A percentile compares a stretch with the other conserved stretches of the same genome.
phyloP scores from a whole-genome alignment of 2,888 invertebrate genomes.

The Amblyjoppa proteus region DNA sequence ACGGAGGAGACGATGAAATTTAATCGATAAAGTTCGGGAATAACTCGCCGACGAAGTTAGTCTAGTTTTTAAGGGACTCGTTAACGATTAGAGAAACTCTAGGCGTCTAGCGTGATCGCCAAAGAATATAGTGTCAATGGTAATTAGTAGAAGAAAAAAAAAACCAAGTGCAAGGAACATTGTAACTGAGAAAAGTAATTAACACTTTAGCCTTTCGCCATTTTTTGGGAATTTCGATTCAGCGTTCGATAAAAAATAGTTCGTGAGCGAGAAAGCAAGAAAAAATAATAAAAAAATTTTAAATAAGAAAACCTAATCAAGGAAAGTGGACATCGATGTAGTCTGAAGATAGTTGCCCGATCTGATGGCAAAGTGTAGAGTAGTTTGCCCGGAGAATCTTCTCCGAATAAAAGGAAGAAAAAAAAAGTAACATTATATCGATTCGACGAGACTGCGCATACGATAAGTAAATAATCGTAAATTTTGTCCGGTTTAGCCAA shows the following conservation, averaged over 20 bases:
- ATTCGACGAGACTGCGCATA: conserved; percentile 50
- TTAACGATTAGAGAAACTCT: conserved; percentile 62
- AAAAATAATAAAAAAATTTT: conserved; percentile 19
- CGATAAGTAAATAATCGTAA: conserved; percentile 61
- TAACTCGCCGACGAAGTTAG: conserved; percentile 32
- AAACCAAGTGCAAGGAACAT: conserved; percentile 34
- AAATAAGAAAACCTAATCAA: conserved; percentile 32
- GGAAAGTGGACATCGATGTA: conserved; percentile 59
- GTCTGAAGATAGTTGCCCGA: conserved; percentile 59
- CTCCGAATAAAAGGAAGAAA: conserved; percentile 31
- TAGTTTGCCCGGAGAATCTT: conserved; percentile 42
- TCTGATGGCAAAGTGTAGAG: conserved; percentile 52
- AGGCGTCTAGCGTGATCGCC: conserved; percentile 63
- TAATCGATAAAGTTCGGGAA: conserved; percentile 45
- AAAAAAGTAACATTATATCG: conserved; percentile 56
- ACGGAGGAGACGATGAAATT: conserved; percentile 10
- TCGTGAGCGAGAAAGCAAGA: conserved; percentile 24
- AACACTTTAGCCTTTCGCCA: conserved; percentile 48
- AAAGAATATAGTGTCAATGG: conserved; percentile 64
- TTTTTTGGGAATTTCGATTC: conserved; percentile 57
- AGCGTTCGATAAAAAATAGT: conserved; percentile 57
- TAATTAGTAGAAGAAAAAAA: conserved; percentile 44
- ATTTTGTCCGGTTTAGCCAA: conserved; percentile 54
- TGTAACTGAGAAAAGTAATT: conserved; percentile 46
- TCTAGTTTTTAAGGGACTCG: conserved; percentile 65